Evolutionary conservation across 2,888 invertebrate genomes (phyloP).

Genomic region (Diaphora mendica): DNA sequence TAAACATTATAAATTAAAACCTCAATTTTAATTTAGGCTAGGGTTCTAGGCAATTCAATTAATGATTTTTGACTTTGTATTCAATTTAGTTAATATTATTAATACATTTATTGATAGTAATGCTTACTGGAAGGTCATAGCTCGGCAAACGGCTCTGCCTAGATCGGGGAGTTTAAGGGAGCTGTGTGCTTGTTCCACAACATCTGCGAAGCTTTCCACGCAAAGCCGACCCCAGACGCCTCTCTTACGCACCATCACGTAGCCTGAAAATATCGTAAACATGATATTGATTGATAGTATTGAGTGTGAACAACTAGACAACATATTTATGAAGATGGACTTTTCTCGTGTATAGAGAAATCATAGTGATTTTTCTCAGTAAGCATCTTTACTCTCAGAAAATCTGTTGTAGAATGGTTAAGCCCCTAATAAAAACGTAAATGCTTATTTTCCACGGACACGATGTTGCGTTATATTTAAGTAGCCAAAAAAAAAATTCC

Average conservation of each 20-base stretch:
- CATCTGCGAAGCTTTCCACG: constrained; percentile 88
- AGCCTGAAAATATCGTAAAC: constrained; percentile 78
- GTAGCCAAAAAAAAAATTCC: no score
- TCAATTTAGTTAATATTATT: not conserved
- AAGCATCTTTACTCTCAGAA: not conserved
- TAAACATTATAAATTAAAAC: no score
- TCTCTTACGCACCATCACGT: constrained; percentile 90
- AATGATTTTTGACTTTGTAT: not conserved
- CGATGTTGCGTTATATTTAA: no score
- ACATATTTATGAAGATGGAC: not conserved
- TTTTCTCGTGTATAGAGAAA: not conserved
- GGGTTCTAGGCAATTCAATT: no score
- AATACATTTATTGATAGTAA: not conserved
- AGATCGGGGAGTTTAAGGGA: constrained; percentile 89
- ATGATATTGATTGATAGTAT: not conserved
- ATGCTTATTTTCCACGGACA: no score
- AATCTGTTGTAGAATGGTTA: not conserved
- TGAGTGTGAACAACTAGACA: not conserved
- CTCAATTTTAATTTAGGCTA: no score
- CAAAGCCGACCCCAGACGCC: constrained; percentile 93
- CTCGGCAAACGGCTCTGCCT: constrained; percentile 91
- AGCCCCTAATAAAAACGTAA: no score
- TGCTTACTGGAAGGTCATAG: constrained; percentile 91
- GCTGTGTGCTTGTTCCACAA: constrained; percentile 85
- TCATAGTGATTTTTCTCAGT: no score